Conservation (phyloP, 2,113 vertebrate genomes). For the Mustela lutreola region DNA sequence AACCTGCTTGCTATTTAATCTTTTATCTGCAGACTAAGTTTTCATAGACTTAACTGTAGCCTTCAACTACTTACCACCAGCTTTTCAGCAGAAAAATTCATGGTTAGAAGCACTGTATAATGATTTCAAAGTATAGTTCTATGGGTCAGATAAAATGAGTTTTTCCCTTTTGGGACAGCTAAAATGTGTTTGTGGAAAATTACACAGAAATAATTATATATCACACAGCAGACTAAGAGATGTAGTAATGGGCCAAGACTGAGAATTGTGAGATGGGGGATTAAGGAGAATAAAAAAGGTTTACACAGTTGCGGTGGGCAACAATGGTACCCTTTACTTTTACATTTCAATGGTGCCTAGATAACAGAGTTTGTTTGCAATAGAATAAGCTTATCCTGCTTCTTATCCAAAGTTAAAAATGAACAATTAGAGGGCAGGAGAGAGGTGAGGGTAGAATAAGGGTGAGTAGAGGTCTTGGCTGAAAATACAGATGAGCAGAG, state of each 20-base stretch:
- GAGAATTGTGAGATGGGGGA: not conserved
- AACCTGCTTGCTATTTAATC: constrained; percentile 63
- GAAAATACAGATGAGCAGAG: not conserved
- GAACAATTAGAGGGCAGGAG: not conserved
- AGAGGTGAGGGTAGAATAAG: not conserved
- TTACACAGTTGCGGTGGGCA: not conserved
- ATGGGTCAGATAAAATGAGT: not conserved
- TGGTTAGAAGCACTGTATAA: not conserved
- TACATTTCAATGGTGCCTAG: not conserved
- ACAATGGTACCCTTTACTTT: not conserved
- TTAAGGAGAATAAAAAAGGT: not conserved
- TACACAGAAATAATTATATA: not conserved
- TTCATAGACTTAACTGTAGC: constrained; percentile 70
- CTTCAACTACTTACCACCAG: constrained; percentile 32
- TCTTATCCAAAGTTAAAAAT: not conserved
- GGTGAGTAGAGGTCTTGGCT: not conserved
- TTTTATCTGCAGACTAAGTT: constrained; percentile 74
- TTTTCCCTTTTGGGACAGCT: not conserved
- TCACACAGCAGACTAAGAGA: not conserved
- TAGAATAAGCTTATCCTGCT: not conserved
- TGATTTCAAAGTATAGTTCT: not conserved
- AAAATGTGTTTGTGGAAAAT: constrained; percentile 35
- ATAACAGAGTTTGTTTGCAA: not conserved
- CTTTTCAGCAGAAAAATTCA: constrained; percentile 38
- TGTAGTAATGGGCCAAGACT: not conserved